phyloP scores from a whole-genome alignment of 1,140 invertebrate genomes.

The Drosophila nasuta region DNA sequence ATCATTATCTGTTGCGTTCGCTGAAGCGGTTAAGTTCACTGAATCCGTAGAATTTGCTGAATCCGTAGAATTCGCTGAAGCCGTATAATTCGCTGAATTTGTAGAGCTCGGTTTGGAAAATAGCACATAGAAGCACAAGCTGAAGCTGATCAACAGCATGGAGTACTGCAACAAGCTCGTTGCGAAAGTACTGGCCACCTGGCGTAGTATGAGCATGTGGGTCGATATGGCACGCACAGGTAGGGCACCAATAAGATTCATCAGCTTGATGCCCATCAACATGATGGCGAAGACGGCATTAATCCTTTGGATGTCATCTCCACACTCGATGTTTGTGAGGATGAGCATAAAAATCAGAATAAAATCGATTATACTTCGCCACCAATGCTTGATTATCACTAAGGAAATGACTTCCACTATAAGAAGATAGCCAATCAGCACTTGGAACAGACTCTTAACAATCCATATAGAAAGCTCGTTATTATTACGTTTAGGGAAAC shows the following conservation, averaged over 20 bases:
- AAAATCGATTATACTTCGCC: not conserved
- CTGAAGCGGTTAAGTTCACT: too few species aligned
- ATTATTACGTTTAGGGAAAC: not conserved
- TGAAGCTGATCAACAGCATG: not conserved
- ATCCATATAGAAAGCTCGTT: not conserved
- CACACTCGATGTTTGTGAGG: not conserved
- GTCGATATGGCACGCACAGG: not conserved
- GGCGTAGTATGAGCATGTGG: conserved; percentile 17
- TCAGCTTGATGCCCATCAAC: conserved; percentile 11
- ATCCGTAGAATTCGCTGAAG: too few species aligned
- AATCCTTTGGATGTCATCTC: not conserved
- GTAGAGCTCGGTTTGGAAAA: not conserved
- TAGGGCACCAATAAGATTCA: not conserved
- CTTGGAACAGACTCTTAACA: not conserved
- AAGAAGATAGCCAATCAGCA: not conserved
- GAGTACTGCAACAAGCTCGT: conserved; percentile 8
- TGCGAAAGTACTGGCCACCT: conserved; percentile 13
- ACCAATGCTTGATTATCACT: not conserved
- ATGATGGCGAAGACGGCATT: not conserved
- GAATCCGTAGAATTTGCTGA: too few species aligned
- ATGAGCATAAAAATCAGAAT: not conserved
- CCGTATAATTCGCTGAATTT: not conserved
- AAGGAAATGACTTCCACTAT: not conserved
- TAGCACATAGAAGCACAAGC: conserved; percentile 3
- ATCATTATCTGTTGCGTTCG: too few species aligned